Conservation (phyloP, 2,113 vertebrate species). For the Polypterus bichir region DNA sequence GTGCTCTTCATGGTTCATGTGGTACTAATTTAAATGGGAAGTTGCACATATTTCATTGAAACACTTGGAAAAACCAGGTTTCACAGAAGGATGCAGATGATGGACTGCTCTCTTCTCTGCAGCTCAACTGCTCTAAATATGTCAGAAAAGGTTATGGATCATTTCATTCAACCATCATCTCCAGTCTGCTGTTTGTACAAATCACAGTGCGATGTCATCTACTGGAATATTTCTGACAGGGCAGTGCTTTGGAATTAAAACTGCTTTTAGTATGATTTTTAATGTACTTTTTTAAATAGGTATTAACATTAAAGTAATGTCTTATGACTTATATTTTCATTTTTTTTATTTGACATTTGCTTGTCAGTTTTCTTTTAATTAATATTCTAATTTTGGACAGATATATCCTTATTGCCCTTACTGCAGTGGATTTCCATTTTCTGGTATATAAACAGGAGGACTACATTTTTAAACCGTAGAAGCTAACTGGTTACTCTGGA, state of each 20-base stretch:
- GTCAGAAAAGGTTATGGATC: conserved; percentile 74
- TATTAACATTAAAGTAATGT: too few species aligned
- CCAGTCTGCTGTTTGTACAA: conserved; percentile 72
- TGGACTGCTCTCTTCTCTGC: conserved; percentile 70
- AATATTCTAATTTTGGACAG: too few species aligned
- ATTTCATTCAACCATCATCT: conserved; percentile 71
- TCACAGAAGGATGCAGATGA: conserved; percentile 77
- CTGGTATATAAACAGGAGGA: too few species aligned
- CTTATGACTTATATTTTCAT: too few species aligned
- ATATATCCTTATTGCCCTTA: too few species aligned
- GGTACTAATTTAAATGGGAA: conserved; percentile 97
- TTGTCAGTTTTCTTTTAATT: too few species aligned
- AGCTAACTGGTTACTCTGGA: too few species aligned
- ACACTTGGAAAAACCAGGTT: conserved; percentile 68
- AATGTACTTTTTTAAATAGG: too few species aligned
- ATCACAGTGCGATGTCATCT: conserved; percentile 61
- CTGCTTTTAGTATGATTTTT: conserved; percentile 59
- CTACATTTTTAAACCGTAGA: too few species aligned
- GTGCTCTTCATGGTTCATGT: conserved; percentile 97
- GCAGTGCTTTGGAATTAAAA: conserved; percentile 70
- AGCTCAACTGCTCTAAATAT: conserved; percentile 74
- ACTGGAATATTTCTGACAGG: conserved; percentile 71
- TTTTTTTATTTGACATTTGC: too few species aligned
- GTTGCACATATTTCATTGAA: conserved; percentile 96
- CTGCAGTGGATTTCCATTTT: too few species aligned